Percentiles rank a stretch among this genome's conserved stretches.
These are phyloP conservation scores for Norana najaformis DNA, from an alignment of 2,888 invertebrate genomes.

Conservation along the genomic window DNA sequence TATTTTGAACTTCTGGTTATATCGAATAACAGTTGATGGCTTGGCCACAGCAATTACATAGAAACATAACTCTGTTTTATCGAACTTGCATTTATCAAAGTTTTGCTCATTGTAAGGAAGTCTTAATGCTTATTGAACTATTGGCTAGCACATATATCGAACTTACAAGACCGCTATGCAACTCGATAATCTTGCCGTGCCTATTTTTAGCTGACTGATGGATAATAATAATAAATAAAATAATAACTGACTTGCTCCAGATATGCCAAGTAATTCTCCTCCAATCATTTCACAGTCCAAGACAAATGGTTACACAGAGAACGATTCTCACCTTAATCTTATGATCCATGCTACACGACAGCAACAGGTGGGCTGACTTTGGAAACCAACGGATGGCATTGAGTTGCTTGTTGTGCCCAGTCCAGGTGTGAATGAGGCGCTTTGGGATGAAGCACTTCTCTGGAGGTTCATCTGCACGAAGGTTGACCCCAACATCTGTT, in stretches of 20 bases:
- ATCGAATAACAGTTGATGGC: too few species aligned
- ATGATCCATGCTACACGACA: slow-evolving; percentile 95
- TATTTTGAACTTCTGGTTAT: too few species aligned
- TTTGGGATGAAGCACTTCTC: slow-evolving; percentile 95
- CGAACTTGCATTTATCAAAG: too few species aligned
- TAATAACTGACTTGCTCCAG: background rate
- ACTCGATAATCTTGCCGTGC: too few species aligned
- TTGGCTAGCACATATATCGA: too few species aligned
- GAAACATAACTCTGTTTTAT: too few species aligned
- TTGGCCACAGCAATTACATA: too few species aligned
- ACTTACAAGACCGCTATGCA: too few species aligned
- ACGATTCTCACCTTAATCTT: slow-evolving; percentile 77
- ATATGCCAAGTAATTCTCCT: background rate
- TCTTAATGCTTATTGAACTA: too few species aligned
- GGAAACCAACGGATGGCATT: slow-evolving; percentile 94
- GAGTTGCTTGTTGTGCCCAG: slow-evolving; percentile 94
- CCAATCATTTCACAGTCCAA: background rate
- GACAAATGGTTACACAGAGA: too few species aligned
- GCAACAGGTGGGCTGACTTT: slow-evolving; percentile 85
- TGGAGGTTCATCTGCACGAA: slow-evolving; percentile 84
- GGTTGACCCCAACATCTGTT: slow-evolving; percentile 86
- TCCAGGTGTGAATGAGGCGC: slow-evolving; percentile 92
- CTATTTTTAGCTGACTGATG: too few species aligned
- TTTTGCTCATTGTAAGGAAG: too few species aligned
- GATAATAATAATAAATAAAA: background rate